Conservation (phyloP, 1,140 invertebrate genomes). For the Homarus americanus region DNA sequence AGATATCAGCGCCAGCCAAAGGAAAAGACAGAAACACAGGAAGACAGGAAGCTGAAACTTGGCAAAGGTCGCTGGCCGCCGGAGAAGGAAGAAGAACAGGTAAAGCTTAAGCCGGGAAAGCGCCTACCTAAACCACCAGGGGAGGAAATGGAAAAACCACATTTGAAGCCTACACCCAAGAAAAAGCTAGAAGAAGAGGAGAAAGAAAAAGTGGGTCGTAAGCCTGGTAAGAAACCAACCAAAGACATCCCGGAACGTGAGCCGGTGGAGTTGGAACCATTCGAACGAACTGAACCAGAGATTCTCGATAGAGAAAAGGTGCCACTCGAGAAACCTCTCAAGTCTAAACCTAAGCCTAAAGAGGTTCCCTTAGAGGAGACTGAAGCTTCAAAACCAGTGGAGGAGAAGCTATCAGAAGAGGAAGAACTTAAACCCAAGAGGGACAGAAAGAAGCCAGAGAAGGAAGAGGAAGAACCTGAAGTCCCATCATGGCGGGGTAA, state of each 20-base stretch:
- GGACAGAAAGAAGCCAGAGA: conserved; percentile 27
- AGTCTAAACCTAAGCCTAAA: not conserved
- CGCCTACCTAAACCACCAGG: conserved; percentile 61
- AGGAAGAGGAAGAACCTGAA: conserved; percentile 4
- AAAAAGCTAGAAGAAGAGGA: conserved; percentile 41
- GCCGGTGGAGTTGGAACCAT: conserved; percentile 31
- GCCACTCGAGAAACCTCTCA: conserved; percentile 1
- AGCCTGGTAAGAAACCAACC: conserved; percentile 70
- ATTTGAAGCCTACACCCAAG: conserved; percentile 45
- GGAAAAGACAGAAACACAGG: conserved; percentile 8
- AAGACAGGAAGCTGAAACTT: conserved; percentile 33
- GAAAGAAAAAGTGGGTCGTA: conserved; percentile 61
- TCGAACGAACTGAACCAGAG: conserved; percentile 71
- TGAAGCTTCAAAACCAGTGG: not conserved
- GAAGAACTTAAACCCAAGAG: conserved; percentile 53
- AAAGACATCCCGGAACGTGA: conserved; percentile 69
- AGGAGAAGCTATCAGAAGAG: conserved; percentile 2
- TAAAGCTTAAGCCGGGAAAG: conserved; percentile 55
- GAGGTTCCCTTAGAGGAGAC: conserved; percentile 5
- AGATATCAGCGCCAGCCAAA: conserved; percentile 32
- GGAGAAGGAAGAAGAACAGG: conserved; percentile 58
- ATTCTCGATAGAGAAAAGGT: conserved; percentile 74
- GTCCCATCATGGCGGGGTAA: conserved; percentile 1
- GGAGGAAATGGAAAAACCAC: conserved; percentile 30
- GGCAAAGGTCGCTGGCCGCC: conserved; percentile 41